Evolutionary conservation across 2,797 vertebrate species (phyloP), one percentile per base, ranked within the genome.

Genomic region (Echeneis naucrates): DNA sequence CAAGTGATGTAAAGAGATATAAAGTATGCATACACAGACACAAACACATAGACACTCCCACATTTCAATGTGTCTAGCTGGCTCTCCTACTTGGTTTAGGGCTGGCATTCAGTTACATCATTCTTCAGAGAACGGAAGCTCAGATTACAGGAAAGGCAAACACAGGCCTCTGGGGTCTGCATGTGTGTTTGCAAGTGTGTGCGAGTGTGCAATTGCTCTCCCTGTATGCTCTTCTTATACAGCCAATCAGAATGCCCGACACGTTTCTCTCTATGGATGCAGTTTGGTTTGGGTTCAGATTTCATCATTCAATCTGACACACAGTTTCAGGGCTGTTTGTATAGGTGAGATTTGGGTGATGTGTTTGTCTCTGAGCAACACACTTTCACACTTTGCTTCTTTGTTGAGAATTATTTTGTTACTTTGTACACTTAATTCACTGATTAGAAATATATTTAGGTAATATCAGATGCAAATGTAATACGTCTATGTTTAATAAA

Each of bases 121-220:
- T 89, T 88, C 92, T 93, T 93, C 90, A 93, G 87, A 92, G 93
- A 94, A 92, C 87, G 84, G 92, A 94, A 93, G 85, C 93, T 94
- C 93, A 87, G 88, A 94, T 94, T 94, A 94, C 93, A 94, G 94
- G 94, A 94, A 95, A 93, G 88, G 88, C 93, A 94, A 95, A 94
- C 90, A 93, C 83, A 81, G 83, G 82, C 89, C 91, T 86, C 91
- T 82, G 79, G 89, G 89, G 84, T 88, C 79, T 87, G 78, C 59
- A 40, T 42, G 61, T 12, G 80, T 73, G 72, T 78, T 87, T 81
- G 72, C 77, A 12, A 72, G 58, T 63, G 53, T 54, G 37, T 64
- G 79, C 33, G 67, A 60, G 55, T 50, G 62, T 47, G 68, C 35
- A 65, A 76, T 84, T 61, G 69, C 85, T 82, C 72, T 83, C 64